A percentile compares a stretch with the other conserved stretches of the same genome.
phyloP scores from a whole-genome alignment of 2,113 vertebrate genomes.

The Cyprinodon brontotheroides region DNA sequence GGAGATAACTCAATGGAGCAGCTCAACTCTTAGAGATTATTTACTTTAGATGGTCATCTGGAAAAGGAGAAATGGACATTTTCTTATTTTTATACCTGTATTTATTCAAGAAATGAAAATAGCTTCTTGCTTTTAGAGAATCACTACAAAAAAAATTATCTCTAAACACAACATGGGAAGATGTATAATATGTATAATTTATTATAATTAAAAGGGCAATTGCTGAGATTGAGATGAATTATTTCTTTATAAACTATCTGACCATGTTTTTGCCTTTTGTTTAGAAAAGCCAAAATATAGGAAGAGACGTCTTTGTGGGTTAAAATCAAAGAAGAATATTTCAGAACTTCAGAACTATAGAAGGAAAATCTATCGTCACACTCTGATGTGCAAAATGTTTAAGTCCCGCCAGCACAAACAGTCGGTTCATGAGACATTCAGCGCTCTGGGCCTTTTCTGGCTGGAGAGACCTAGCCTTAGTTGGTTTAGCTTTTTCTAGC shows the following conservation, averaged over 20 bases:
- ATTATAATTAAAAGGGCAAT: neutral
- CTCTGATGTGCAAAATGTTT: conserved; percentile 14
- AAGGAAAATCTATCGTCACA: conserved; percentile 25
- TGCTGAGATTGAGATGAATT: neutral
- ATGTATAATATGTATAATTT: neutral
- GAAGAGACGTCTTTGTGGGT: conserved; percentile 4
- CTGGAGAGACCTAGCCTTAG: neutral
- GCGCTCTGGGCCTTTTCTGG: conserved; percentile 7
- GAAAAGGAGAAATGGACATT: neutral
- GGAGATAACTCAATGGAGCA: neutral
- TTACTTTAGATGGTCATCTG: neutral
- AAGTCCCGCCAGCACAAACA: conserved; percentile 3
- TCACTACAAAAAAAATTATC: no score
- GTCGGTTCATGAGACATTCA: neutral
- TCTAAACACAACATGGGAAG: neutral
- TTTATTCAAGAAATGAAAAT: neutral
- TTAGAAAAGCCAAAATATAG: neutral
- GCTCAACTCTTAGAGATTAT: neutral
- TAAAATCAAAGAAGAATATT: conserved; percentile 47
- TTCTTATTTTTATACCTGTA: neutral
- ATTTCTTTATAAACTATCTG: neutral
- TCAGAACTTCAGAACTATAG: conserved; percentile 23
- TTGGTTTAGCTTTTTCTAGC: conserved; percentile 14
- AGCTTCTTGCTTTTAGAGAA: no score
- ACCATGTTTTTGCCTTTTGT: neutral